phyloP scores from a whole-genome alignment of 2,797 vertebrate genomes.

The Pseudomugil tenellus region DNA sequence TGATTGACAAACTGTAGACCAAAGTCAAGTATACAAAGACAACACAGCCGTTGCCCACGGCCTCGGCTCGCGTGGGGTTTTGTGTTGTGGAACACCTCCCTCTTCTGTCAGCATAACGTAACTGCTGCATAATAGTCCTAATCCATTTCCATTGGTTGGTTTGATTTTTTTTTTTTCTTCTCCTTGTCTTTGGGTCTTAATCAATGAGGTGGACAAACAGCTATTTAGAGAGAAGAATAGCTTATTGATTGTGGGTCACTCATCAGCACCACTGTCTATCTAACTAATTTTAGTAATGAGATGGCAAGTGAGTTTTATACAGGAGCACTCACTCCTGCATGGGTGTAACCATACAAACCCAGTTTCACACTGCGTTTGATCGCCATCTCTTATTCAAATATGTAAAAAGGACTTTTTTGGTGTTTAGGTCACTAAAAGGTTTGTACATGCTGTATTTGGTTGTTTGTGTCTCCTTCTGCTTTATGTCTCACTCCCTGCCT shows the following conservation, averaged over 20 bases:
- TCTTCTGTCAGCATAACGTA: constrained; percentile 63
- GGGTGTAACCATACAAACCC: constrained; percentile 19
- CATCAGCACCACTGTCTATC: constrained; percentile 71
- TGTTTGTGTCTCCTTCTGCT: constrained; percentile 26
- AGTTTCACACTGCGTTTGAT: constrained; percentile 26
- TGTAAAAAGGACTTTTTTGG: constrained; percentile 39
- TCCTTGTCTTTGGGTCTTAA: constrained; percentile 68
- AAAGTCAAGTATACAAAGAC: constrained; percentile 76
- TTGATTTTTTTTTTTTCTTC: constrained; percentile 80
- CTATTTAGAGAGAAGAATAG: constrained; percentile 79
- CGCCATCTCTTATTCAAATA: constrained; percentile 36
- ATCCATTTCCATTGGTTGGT: constrained; percentile 71
- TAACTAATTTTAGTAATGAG: constrained; percentile 75
- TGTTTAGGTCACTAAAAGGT: constrained; percentile 26
- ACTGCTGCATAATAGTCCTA: constrained; percentile 10
- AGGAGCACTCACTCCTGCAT: neutral
- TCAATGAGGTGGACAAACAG: constrained; percentile 82
- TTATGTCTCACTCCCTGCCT: constrained; percentile 16
- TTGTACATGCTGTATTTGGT: constrained; percentile 23
- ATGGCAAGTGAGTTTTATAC: constrained; percentile 62
- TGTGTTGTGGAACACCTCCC: constrained; percentile 81
- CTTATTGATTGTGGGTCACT: constrained; percentile 76
- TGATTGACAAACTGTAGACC: constrained; percentile 77
- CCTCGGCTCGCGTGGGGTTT: constrained; percentile 2
- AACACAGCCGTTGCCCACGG: constrained; percentile 23